A percentile compares a stretch with the other conserved stretches of the same genome.
Conservation (phyloP, 2,797 vertebrate genomes). For the Diplodus sargus region DNA sequence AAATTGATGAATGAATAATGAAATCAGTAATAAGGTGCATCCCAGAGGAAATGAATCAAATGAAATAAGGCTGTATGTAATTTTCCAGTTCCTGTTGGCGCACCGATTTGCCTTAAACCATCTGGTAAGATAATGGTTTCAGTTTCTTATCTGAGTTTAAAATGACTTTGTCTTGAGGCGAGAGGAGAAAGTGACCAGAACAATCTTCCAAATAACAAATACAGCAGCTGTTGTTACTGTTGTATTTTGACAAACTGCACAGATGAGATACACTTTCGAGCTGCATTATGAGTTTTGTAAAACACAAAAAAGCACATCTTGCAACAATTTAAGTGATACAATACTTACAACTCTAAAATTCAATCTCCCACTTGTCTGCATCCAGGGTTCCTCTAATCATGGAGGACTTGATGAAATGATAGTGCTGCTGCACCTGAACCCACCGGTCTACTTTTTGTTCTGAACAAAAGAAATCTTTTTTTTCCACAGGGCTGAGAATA, state of each 20-base stretch:
- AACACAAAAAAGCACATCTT: not conserved
- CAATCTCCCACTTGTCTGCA: not conserved
- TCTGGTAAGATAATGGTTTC: not conserved
- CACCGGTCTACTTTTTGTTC: not conserved
- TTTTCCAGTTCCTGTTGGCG: not conserved
- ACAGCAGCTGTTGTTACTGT: not conserved
- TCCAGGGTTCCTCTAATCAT: not conserved
- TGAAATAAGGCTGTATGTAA: not conserved
- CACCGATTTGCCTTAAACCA: not conserved
- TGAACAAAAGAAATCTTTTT: not conserved
- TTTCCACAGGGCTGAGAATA: not conserved
- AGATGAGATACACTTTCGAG: not conserved
- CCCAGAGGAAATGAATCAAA: not conserved
- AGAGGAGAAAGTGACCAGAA: not conserved
- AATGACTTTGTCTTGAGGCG: not conserved
- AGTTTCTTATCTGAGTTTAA: constrained; percentile 13
- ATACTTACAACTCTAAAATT: not conserved
- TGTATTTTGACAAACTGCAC: not conserved
- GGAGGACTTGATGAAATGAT: not conserved
- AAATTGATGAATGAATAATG: not conserved
- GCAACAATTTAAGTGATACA: not conserved
- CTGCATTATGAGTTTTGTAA: not conserved
- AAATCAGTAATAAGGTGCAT: not conserved
- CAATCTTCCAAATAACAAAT: not conserved
- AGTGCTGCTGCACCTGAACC: not conserved